These are phyloP conservation scores for Rotaria magnacalcarata DNA, from an alignment of 2,888 invertebrate species.

Conservation along the genomic window DNA sequence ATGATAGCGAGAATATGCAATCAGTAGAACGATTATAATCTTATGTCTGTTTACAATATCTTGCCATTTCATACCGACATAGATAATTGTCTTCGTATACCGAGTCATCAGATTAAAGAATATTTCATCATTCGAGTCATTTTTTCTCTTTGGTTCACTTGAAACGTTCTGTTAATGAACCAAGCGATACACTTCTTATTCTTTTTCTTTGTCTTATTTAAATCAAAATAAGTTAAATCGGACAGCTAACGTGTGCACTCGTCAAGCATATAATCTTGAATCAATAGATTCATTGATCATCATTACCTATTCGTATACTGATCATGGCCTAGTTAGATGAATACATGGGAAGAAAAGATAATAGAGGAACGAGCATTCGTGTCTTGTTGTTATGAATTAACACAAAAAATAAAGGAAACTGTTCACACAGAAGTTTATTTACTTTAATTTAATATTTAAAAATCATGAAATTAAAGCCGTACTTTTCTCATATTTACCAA, in stretches of 20 bases:
- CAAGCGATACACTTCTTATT: not conserved
- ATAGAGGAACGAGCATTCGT: not conserved
- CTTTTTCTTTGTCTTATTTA: too few relatives aligned
- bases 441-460: not conserved
- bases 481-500: not conserved
- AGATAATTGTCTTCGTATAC: not conserved
- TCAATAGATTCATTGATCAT: not conserved
- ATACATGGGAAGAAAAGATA: not conserved
- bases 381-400: not conserved
- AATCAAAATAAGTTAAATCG: too few relatives aligned
- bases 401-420: not conserved
- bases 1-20: not conserved
- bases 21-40: not conserved
- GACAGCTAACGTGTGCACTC: not conserved
- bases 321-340: not conserved
- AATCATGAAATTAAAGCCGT: not conserved
- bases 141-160: too few relatives aligned
- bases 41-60: constrained; percentile 12
- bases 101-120: not conserved
- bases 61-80: not conserved
- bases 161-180: too few relatives aligned
- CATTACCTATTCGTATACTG: not conserved
- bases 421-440: not conserved
- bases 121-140: too few relatives aligned
- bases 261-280: not conserved